Conservation (phyloP, 2,113 vertebrate species). For the Anguilla rostrata region DNA sequence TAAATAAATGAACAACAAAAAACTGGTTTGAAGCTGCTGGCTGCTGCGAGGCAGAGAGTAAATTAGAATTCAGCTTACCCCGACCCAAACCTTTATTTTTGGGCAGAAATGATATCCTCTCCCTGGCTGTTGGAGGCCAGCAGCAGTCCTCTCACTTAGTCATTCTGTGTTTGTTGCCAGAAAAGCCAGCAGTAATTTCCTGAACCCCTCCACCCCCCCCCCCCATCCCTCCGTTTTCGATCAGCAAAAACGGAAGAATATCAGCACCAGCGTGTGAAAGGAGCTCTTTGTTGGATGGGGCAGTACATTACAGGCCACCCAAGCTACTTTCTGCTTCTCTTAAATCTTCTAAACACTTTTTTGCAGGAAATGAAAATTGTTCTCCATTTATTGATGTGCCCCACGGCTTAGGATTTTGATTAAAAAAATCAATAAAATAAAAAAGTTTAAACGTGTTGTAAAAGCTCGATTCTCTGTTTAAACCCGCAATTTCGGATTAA, state of each 20-base stretch:
- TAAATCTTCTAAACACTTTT: constrained; percentile 21
- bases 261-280: constrained; percentile 53
- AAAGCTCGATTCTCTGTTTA: too few species aligned
- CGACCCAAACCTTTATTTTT: neutral
- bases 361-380: constrained; percentile 17
- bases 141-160: neutral
- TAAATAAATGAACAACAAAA: too few species aligned
- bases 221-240: neutral
- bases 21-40: too few species aligned
- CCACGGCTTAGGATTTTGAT: neutral
- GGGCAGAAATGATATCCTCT: neutral
- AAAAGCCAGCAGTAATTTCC: constrained; percentile 54
- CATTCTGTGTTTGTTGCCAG: constrained; percentile 46
- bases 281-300: constrained; percentile 53
- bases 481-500: neutral
- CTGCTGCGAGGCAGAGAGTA: too few species aligned
- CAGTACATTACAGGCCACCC: constrained; percentile 26
- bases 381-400: neutral
- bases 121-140: neutral
- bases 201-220: constrained; percentile 42
- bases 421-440: neutral
- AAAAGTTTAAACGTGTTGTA: neutral
- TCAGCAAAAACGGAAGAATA: constrained; percentile 55
- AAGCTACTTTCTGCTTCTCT: constrained; percentile 32
- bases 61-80: too few species aligned